Evolutionary conservation across 2,113 vertebrate species (phyloP), one percentile per base, ranked within the genome.

Genomic region (Rhinichthys klamathensis): DNA sequence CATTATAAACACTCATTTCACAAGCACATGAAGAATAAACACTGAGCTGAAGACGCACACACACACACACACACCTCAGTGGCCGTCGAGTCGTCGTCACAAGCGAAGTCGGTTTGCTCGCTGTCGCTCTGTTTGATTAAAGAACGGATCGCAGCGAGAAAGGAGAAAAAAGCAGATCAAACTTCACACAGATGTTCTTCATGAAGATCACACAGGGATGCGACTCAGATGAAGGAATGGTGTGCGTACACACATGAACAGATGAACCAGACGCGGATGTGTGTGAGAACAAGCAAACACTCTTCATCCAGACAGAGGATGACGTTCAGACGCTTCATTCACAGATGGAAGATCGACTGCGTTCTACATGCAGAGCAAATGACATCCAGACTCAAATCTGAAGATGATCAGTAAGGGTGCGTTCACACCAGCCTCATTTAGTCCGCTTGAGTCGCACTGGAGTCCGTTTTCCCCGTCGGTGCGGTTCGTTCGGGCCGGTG

Each of bases 51-150:
- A 70, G 51, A 54, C 6, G 16, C 18, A 13, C 61, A 6, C 49
- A 35, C 32, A 35, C 32, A 32, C 6, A 46, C 7, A 78, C 69
- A 30, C 60, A 99, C 97, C 97, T 99, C 98, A 0, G 97, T 97
- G 89, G 96, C 96, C 0, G 97, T 97, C 85, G 97, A 96, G 90
- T 99, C 97, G 85, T 96, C 98, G 51, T 99, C 97, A 46, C 96
- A 97, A 1, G 96, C 96, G 30, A 97, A 98, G 87, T 99, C 97
- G 4, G 97, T 97, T 91, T 95, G 96, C 88, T 99, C 98, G 89
- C 97, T 99, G 96, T 99, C 97, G 2, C 97, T 98, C 97, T 99
- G 93, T 89, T 86, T 91, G 92, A 85, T 87, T 84, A 87, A 51
- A 91, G 87, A 93, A 10, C 91, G 87, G 94, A 93, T 96, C 93